Conservation (phyloP, 2,888 invertebrate species). For the Parapristionchus giblindavisi region DNA sequence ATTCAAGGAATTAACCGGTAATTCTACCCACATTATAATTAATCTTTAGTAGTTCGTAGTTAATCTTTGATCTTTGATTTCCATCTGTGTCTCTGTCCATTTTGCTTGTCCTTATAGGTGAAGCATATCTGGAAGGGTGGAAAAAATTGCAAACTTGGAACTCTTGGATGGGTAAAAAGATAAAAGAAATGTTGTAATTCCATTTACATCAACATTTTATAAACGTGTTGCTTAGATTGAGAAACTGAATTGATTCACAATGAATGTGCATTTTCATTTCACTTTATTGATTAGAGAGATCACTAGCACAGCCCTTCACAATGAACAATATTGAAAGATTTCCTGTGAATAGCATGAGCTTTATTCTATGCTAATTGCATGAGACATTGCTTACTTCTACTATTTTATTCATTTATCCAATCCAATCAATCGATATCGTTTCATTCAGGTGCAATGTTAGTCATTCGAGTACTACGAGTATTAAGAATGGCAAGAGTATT, state of each 20-base stretch:
- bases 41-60: background rate
- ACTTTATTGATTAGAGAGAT: too few species aligned
- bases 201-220: constrained; percentile 10
- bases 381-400: constrained; percentile 12
- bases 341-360: constrained; percentile 22
- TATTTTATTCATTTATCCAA: too few species aligned
- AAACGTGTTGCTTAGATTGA: constrained; percentile 30
- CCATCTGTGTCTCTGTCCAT: background rate
- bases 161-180: constrained; percentile 45
- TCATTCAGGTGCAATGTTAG: constrained; percentile 66
- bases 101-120: constrained; percentile 16
- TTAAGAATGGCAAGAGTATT: constrained; percentile 68
- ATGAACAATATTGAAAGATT: too few species aligned
- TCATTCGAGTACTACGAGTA: constrained; percentile 67
- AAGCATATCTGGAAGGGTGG: constrained; percentile 20
- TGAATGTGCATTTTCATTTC: too few species aligned
- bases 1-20: constrained; percentile 65
- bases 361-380: too few species aligned
- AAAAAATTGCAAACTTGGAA: constrained; percentile 38
- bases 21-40: background rate
- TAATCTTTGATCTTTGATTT: constrained; percentile 19
- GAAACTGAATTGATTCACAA: constrained; percentile 9
- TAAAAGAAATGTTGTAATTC: constrained; percentile 17
- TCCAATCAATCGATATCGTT: background rate
- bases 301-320: too few species aligned